Evolutionary conservation across 1,140 invertebrate genomes (phyloP), one percentile per base, ranked within the genome.

Genomic region (Cecropterus lyciades): DNA sequence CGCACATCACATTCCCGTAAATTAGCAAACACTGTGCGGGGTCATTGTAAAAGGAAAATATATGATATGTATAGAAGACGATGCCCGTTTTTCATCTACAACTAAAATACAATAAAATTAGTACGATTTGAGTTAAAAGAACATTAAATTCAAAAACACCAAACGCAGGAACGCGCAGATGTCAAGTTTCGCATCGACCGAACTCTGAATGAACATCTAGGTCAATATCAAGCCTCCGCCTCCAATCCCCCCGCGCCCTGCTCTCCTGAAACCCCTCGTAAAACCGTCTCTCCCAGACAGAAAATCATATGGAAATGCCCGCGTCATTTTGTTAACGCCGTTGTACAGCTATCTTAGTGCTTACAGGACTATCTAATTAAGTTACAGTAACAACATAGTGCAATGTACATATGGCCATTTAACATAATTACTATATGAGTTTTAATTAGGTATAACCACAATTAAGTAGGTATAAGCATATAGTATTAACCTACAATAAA

Each of bases 161-260:
- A 85, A 87, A 87, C 83, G 33, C 82, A 88, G 85, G 82, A 89
- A 78, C 89, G 89, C 89, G 89, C 89, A 89, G 89, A 89, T 91
- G 89, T 91, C 87, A 89, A 89, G 84, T 87, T 85, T 89, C 85
- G 83, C 87, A 91, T 91, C 89, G 89, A 89, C 89, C 89, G 87
- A 91, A 89, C 87, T 89, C 84, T 91, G 89, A 91, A 91, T 91
- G 89, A 91, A 89, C 87, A 91, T 89, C 85, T 91, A 91, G 89
- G 87, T 91, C 89, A 91, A 91, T 89, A 91, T 91, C 89, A 91
- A 89, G 79, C 81, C 85, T 84, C 84, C 74, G 73, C 80, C 83
- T 69, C 74, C 79, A n/a, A 33, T 77, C 74, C 49, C 75, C 33
- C 75, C 65, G 80, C 76, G 72, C 73, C 56, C 77, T 60, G 78